Percentiles rank a stretch among this genome's conserved stretches.
Conservation (phyloP, 2,113 vertebrate genomes). For the Indri indri region DNA sequence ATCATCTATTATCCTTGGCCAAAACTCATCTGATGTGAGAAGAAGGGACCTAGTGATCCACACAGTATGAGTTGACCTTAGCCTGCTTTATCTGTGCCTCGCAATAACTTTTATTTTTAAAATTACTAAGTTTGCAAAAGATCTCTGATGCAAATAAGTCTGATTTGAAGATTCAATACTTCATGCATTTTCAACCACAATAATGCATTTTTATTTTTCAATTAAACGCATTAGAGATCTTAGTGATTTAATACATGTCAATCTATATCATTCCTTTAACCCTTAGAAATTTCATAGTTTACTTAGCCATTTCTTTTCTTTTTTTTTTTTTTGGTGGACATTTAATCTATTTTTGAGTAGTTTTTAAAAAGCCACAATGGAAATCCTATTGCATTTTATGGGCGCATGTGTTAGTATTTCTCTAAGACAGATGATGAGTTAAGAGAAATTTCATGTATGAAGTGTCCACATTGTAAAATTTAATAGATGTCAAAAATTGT, state of each 20-base stretch:
- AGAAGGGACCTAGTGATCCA: background rate
- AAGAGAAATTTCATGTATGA: background rate
- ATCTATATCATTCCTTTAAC: background rate
- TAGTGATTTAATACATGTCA: background rate
- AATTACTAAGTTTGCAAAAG: background rate
- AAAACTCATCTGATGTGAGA: background rate
- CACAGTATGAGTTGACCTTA: background rate
- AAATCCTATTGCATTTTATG: background rate
- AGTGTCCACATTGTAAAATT: background rate
- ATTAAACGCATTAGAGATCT: background rate
- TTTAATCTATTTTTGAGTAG: background rate
- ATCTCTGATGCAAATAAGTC: background rate
- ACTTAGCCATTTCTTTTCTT: background rate
- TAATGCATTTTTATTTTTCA: background rate
- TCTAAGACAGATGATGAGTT: background rate
- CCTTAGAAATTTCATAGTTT: background rate
- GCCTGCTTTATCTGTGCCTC: background rate
- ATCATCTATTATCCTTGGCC: background rate
- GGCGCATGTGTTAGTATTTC: background rate
- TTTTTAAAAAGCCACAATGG: background rate
- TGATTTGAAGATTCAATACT: background rate
- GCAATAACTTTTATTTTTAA: background rate
- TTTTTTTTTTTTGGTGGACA: background rate
- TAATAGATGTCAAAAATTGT: background rate
- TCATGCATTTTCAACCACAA: background rate